Conservation (phyloP, 1,140 invertebrate species). For the Pissodes strobi region DNA sequence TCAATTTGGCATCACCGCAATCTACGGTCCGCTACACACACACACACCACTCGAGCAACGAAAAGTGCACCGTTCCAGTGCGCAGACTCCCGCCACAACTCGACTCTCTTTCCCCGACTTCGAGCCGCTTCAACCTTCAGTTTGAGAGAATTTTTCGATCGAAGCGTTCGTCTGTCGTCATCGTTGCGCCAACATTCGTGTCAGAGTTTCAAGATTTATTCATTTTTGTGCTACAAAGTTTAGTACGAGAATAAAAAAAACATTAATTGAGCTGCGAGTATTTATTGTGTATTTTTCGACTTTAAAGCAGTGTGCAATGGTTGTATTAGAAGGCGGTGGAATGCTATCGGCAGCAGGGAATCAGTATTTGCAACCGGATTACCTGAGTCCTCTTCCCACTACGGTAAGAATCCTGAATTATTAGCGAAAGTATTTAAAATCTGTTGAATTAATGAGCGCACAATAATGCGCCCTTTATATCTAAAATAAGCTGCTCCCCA, state of each 20-base stretch:
- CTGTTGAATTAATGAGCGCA: no score
- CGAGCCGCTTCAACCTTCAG: background rate
- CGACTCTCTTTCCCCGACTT: background rate
- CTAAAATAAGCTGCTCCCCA: no score
- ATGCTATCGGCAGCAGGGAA: slow-evolving; percentile 88
- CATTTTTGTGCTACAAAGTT: slow-evolving; percentile 19
- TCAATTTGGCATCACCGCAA: background rate
- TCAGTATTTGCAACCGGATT: slow-evolving; percentile 93
- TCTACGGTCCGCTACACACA: background rate
- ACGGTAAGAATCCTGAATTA: slow-evolving; percentile 73
- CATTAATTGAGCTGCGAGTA: background rate
- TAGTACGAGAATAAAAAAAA: slow-evolving; percentile 47
- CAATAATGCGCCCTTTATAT: no score
- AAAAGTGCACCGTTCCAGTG: background rate
- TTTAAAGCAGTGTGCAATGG: no score
- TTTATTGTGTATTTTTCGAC: background rate
- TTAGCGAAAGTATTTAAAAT: no score
- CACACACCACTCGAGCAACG: background rate
- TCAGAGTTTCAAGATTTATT: background rate
- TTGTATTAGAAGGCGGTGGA: slow-evolving; percentile 87
- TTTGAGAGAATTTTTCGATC: background rate
- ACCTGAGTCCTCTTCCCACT: slow-evolving; percentile 86
- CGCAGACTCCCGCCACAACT: background rate
- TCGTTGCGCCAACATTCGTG: slow-evolving; percentile 8
- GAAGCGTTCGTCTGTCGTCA: background rate